A percentile compares a stretch with the other conserved stretches of the same genome.
Evolutionary conservation across 2,797 vertebrate genomes (phyloP).

Genomic region (Rhynchotus rufescens): DNA sequence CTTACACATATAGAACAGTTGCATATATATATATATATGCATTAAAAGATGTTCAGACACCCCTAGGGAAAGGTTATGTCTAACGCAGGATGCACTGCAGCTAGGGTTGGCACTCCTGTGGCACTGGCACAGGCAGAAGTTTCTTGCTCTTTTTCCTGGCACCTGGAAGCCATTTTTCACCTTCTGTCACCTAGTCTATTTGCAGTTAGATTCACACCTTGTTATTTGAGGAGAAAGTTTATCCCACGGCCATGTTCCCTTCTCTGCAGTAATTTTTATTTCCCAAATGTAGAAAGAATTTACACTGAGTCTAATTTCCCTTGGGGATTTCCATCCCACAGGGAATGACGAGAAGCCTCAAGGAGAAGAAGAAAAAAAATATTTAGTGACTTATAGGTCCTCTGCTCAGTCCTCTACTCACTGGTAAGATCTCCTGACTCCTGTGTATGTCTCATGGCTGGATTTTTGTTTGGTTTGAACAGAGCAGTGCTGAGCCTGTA

Average conservation of each 20-base stretch:
- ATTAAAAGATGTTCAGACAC: accelerated
- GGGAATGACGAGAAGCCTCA: slow-evolving; percentile 26
- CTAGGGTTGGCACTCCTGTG: not conserved
- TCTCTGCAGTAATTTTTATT: slow-evolving; percentile 3
- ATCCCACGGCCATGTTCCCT: not conserved
- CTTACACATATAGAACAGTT: not conserved
- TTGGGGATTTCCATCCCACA: not conserved
- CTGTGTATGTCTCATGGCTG: not conserved
- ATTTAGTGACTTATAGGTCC: slow-evolving; percentile 60
- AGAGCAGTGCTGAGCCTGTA: accelerated
- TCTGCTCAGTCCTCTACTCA: slow-evolving; percentile 8
- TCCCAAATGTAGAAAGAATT: not conserved
- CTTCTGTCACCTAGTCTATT: not conserved
- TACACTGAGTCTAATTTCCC: slow-evolving; percentile 32
- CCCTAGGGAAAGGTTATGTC: accelerated
- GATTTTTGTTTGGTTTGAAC: slow-evolving; percentile 12
- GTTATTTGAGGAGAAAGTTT: not conserved
- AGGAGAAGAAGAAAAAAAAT: slow-evolving; percentile 57
- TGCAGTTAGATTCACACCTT: not conserved
- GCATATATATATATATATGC: too few species aligned
- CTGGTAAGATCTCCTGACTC: slow-evolving; percentile 51
- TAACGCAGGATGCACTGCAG: not conserved
- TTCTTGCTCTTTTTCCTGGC: not conserved
- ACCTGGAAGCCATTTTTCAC: not conserved
- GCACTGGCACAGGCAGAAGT: accelerated